Conservation (phyloP, 2,113 vertebrate species). For the Psittacula cyanocephala region DNA sequence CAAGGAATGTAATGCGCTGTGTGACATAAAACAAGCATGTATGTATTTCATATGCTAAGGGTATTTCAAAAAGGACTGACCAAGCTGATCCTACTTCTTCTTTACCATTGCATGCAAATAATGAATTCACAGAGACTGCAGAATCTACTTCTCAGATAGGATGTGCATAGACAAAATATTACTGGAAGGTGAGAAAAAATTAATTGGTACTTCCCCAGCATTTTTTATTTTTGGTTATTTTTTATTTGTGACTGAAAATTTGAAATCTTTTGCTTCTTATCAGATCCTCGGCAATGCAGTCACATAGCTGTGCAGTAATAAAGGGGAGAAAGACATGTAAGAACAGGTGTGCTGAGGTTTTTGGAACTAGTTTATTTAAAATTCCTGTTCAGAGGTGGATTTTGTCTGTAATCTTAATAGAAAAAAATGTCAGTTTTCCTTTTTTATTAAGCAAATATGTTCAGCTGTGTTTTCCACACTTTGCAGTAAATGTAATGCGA, state of each 20-base stretch:
- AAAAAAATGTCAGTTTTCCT: neutral
- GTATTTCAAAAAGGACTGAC: neutral
- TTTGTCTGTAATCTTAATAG: neutral
- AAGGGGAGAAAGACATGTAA: neutral
- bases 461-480: neutral
- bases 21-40: neutral
- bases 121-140: neutral
- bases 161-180: neutral
- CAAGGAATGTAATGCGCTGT: neutral
- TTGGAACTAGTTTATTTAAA: neutral
- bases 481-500: neutral
- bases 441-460: neutral
- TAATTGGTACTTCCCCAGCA: neutral
- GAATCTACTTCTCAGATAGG: neutral
- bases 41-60: neutral
- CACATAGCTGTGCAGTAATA: neutral
- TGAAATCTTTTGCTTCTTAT: neutral
- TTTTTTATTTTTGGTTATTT: neutral
- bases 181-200: neutral
- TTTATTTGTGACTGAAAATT: neutral
- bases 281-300: neutral
- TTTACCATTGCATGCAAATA: neutral
- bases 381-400: neutral
- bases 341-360: neutral
- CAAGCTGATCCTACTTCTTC: neutral